Conservation (phyloP, 2,888 invertebrate species). For the Apotomis capreana region DNA sequence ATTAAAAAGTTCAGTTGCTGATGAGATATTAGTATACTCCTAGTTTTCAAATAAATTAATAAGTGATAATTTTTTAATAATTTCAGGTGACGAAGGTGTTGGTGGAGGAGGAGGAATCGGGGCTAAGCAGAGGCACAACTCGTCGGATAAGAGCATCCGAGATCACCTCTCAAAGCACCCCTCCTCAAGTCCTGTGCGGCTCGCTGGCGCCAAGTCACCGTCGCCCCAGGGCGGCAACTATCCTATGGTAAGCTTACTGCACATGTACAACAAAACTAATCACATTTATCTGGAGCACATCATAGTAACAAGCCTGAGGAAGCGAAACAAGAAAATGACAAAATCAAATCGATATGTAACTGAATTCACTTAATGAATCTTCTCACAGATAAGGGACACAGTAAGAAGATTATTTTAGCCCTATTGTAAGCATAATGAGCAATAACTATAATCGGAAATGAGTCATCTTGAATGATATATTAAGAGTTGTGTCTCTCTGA, state of each 20-base stretch:
- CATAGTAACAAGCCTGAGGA: not conserved
- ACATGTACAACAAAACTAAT: not conserved
- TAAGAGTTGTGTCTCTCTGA: conserved; percentile 49
- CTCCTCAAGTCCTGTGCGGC: conserved; percentile 92
- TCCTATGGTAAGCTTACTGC: conserved; percentile 87
- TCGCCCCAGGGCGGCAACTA: conserved; percentile 91
- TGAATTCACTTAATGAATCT: not conserved
- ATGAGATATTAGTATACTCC: too few relatives aligned
- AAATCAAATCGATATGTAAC: not conserved
- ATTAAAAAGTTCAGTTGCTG: too few relatives aligned
- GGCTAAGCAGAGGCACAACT: conserved; percentile 78
- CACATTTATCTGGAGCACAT: not conserved
- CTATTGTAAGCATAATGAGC: conserved; percentile 5
- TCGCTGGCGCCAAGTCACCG: conserved; percentile 91
- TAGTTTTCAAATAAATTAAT: too few relatives aligned
- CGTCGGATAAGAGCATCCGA: conserved; percentile 92
- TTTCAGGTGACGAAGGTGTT: conserved; percentile 79
- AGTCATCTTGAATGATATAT: conserved; percentile 22
- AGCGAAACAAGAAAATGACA: not conserved
- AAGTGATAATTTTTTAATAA: conserved; percentile 5
- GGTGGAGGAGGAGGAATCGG: conserved; percentile 84
- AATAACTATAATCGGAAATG: conserved; percentile 13
- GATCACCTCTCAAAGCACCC: conserved; percentile 94
- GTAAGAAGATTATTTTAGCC: not conserved
- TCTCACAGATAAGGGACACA: not conserved